These are phyloP conservation scores for Girardinus metallicus DNA, from an alignment of 2,797 vertebrate genomes.

Conservation along the genomic window DNA sequence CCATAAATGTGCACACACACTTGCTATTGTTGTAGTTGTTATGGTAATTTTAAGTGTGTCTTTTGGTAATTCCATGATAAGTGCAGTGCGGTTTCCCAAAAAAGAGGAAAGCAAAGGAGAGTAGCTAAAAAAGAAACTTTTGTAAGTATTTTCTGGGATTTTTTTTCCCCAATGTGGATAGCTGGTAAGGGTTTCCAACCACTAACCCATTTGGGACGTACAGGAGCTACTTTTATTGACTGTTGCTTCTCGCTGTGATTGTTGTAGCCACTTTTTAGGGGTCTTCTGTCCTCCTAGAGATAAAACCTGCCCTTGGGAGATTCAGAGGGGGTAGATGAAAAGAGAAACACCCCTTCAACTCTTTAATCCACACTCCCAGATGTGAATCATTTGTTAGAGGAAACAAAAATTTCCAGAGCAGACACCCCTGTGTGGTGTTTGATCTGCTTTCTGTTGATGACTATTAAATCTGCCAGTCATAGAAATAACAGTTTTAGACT, in stretches of 20 bases:
- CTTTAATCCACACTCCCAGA: conserved; percentile 20
- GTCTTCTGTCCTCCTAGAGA: not conserved
- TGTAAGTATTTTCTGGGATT: not conserved
- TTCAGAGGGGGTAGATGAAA: conserved; percentile 31
- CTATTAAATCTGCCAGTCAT: not conserved
- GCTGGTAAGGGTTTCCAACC: not conserved
- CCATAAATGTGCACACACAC: conserved; percentile 10
- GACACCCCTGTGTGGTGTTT: conserved; percentile 16
- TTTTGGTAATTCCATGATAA: conserved; percentile 20
- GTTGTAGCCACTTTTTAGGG: conserved; percentile 3
- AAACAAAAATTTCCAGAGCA: conserved; percentile 31
- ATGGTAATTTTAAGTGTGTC: conserved; percentile 33
- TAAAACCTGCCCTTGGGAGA: conserved; percentile 31
- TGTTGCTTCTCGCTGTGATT: conserved; percentile 16
- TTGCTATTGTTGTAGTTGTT: conserved; percentile 29
- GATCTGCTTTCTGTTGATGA: not conserved
- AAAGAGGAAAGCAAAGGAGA: not conserved
- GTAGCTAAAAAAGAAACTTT: not conserved
- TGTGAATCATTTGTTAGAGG: conserved; percentile 42
- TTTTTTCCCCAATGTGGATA: not conserved
- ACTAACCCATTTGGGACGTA: not conserved
- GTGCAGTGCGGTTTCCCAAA: conserved; percentile 3
- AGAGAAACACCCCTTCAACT: conserved; percentile 2
- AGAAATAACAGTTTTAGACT: not conserved
- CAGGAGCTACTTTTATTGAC: not conserved